Conservation (phyloP, 2,888 invertebrate genomes). For the Hololepta plana region DNA sequence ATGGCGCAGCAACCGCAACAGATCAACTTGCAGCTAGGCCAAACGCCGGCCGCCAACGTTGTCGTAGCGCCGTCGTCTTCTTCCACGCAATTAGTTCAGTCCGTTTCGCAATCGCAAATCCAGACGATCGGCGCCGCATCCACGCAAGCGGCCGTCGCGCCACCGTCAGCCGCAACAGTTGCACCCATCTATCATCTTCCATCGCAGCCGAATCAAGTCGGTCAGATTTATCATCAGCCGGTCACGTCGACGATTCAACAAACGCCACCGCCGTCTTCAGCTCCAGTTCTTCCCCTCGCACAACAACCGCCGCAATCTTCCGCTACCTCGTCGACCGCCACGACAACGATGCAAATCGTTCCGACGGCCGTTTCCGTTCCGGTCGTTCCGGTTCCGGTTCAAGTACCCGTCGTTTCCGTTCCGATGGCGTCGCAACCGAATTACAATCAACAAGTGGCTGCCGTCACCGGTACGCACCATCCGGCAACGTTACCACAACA, state of each 20-base stretch:
- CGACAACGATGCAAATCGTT: not conserved
- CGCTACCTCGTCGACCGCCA: not conserved
- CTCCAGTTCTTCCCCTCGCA: conserved; percentile 5
- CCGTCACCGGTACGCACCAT: not conserved
- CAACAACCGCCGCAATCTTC: conserved; percentile 1
- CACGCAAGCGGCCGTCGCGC: not conserved
- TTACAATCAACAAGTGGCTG: not conserved
- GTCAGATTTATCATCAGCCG: conserved; percentile 4
- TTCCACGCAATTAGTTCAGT: no score
- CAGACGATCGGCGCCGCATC: no score
- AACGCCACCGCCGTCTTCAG: no score
- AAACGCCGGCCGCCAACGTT: no score
- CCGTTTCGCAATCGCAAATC: no score
- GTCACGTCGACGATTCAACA: conserved; percentile 6
- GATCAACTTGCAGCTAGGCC: no score
- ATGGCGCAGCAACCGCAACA: no score
- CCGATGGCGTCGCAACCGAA: not conserved
- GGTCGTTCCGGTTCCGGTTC: not conserved
- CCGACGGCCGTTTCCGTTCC: not conserved
- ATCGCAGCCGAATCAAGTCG: not conserved
- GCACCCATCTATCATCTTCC: not conserved
- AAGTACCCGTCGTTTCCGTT: not conserved
- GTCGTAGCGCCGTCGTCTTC: no score
- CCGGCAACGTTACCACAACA: not conserved
- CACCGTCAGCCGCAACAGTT: conserved; percentile 1